Base-by-base conservation (phyloP, 2,888 invertebrate genomes). In the Eucera pruinosa region DNA sequence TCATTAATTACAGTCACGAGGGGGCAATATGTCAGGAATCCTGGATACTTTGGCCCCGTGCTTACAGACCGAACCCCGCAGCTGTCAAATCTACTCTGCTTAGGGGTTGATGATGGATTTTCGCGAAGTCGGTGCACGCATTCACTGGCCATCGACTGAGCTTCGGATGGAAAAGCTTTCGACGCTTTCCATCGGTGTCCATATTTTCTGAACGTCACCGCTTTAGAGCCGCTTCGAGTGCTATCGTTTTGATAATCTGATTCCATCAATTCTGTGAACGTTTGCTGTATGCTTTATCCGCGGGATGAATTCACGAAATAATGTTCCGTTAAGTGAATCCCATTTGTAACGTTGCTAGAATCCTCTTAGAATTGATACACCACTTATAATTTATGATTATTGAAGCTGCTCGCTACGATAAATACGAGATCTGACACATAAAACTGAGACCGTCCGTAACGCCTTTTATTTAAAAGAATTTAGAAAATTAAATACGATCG, bases 1-100 rank as follows among this genome's bases (percentile, higher is more conserved):
- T 87, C 84, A 88, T 89, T 89, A 86, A 89, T 88, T 89, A 89
- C 83, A 84, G 80, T 75, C 81, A 81, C 80, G 76, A 79, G 78
- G 86, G 87, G 85, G 81, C 86, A 86, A 88, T 88, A 83, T 85
- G 85, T 77, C 84, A 82, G 83, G 79, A 84, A 86, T 82, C 81
- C 84, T 71, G 69, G 71, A 62, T 84, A 81, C 85, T 83, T 84
- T 70, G 68, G 68, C 58, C 64, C 78, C 74, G 64, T 79, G 80
- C 79, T 80, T 80, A 75, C 81, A 52, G 78, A 64, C 23, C 64
- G 70, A 60, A 71, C 80, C 75, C 70, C 81, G 73, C 85, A 84
- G 80, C 85, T 84, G 84, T 64, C 85, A 76, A 68, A 79, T 66
- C 47, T 58, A 58, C 45, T 62, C 25, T 39, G 54, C 65, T 60